phyloP scores from a whole-genome alignment of 2,888 invertebrate genomes.

The Poecilobothrus nobilitatus region DNA sequence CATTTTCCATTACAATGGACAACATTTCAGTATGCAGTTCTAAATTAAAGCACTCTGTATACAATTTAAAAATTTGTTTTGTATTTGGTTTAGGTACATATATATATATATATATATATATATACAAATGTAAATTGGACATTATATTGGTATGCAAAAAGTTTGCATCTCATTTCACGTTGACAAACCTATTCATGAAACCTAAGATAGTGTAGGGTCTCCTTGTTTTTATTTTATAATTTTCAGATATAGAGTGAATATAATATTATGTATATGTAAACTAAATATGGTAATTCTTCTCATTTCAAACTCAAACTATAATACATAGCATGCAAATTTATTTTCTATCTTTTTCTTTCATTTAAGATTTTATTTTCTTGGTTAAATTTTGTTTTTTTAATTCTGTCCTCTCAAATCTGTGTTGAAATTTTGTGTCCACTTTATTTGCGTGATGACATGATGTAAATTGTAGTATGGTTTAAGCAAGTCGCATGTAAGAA shows the following conservation, averaged over 20 bases:
- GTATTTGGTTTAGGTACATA: too few species aligned
- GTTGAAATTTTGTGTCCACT: constrained; percentile 2
- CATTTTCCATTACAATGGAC: too few species aligned
- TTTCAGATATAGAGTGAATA: neutral
- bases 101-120: too few species aligned
- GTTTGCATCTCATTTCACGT: neutral
- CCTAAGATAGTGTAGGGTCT: neutral
- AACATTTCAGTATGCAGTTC: too few species aligned
- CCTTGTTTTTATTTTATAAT: neutral
- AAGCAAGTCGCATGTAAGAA: constrained; percentile 5
- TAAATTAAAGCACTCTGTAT: too few species aligned
- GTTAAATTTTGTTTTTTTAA: neutral
- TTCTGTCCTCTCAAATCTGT: neutral
- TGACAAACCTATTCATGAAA: neutral
- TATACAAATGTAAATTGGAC: too few species aligned
- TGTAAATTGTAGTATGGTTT: constrained; percentile 9
- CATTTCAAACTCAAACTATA: neutral
- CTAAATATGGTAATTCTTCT: neutral
- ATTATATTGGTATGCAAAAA: neutral
- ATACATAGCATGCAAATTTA: neutral
- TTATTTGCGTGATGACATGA: constrained; percentile 10
- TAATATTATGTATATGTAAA: neutral
- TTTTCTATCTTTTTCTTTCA: neutral
- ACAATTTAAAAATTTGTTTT: too few species aligned
- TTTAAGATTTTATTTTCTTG: neutral